These are phyloP conservation scores for Beaufortia kweichowensis DNA, from an alignment of 2,113 vertebrate genomes.

Conservation along the genomic window DNA sequence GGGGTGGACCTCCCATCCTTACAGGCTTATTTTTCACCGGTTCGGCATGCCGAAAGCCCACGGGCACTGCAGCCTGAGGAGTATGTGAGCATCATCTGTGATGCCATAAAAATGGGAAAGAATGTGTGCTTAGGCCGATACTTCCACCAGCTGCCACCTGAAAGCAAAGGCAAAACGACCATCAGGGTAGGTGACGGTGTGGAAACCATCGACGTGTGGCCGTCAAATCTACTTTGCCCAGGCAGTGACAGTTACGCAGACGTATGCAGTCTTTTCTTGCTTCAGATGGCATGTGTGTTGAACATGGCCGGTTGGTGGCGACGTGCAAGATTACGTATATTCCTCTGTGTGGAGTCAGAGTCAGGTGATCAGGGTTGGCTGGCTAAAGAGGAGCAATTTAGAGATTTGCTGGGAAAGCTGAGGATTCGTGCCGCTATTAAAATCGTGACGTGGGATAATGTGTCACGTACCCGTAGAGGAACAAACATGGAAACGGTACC, in stretches of 20 bases:
- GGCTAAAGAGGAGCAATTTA: constrained; percentile 79
- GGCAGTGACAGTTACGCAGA: constrained; percentile 77
- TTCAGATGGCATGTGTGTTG: constrained; percentile 92
- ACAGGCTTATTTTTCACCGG: constrained; percentile 84
- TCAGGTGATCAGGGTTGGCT: constrained; percentile 80
- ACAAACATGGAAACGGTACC: constrained; percentile 22
- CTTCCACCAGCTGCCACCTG: constrained; percentile 75
- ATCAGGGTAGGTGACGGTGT: constrained; percentile 56
- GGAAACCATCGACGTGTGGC: constrained; percentile 85
- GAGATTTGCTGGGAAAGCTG: constrained; percentile 81
- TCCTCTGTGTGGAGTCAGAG: constrained; percentile 80
- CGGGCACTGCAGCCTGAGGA: constrained; percentile 79
- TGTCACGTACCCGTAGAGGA: constrained; percentile 63
- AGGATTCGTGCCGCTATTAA: constrained; percentile 85
- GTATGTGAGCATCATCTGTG: constrained; percentile 84
- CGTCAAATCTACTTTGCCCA: constrained; percentile 82
- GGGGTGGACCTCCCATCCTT: constrained; percentile 81
- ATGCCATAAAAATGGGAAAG: constrained; percentile 90
- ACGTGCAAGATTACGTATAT: constrained; percentile 82
- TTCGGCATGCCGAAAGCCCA: constrained; percentile 76
- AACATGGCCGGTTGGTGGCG: constrained; percentile 90
- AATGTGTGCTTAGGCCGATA: constrained; percentile 85
- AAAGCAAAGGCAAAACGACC: constrained; percentile 50
- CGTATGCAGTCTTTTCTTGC: constrained; percentile 86
- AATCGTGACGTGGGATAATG: constrained; percentile 83